These are phyloP conservation scores for Knipowitschia caucasica DNA, from an alignment of 2,797 vertebrate genomes.

Conservation along the genomic window DNA sequence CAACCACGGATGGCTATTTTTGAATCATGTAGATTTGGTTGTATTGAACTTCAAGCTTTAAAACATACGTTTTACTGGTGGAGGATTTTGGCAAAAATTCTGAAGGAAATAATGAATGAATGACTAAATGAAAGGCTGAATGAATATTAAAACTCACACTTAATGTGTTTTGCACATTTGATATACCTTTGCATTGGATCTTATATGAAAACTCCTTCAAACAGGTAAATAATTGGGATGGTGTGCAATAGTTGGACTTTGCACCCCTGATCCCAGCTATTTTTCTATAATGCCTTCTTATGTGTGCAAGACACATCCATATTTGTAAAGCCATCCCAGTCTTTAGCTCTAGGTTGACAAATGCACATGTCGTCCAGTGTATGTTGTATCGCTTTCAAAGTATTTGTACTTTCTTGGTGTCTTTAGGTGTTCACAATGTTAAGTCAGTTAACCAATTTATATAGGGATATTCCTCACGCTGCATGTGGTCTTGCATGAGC, in stretches of 20 bases:
- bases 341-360: slow-evolving; percentile 89
- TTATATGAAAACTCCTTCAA: slow-evolving; percentile 93
- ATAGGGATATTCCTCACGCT: slow-evolving; percentile 91
- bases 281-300: slow-evolving; percentile 99
- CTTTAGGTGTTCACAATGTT: slow-evolving; percentile 91
- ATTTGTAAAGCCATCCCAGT: slow-evolving; percentile 99
- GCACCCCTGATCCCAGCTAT: slow-evolving; percentile 87
- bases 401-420: slow-evolving; percentile 87
- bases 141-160: slow-evolving; percentile 85
- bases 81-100: slow-evolving; percentile 61
- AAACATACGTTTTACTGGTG: slow-evolving; percentile 65
- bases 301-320: slow-evolving; percentile 96
- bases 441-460: slow-evolving; percentile 87
- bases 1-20: slow-evolving; percentile 89
- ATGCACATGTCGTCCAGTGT: slow-evolving; percentile 89
- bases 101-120: slow-evolving; percentile 67
- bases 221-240: slow-evolving; percentile 93
- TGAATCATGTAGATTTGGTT: slow-evolving; percentile 93
- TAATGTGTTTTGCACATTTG: slow-evolving; percentile 99
- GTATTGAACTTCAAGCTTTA: slow-evolving; percentile 99
- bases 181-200: slow-evolving; percentile 97
- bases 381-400: slow-evolving; percentile 84
- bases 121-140: slow-evolving; percentile 71
- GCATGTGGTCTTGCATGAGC: slow-evolving; percentile 99
- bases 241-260: slow-evolving; percentile 82